Conservation (phyloP, 2,113 vertebrate species). For the Pandion haliaetus region DNA sequence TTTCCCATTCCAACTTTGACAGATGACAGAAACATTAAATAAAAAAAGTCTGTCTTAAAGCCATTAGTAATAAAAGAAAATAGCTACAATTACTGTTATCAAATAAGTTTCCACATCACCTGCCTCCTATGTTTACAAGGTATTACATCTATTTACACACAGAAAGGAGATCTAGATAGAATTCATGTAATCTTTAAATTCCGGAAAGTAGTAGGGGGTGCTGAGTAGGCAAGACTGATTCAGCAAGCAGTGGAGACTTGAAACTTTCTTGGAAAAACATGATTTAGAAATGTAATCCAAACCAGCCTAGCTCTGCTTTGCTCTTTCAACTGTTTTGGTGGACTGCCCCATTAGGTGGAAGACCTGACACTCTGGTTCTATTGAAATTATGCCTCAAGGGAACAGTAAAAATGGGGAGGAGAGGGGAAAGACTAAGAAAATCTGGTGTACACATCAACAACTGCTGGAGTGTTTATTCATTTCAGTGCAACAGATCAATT, state of each 20-base stretch:
- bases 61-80: neutral
- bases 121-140: neutral
- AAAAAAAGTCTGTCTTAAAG: neutral
- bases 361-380: neutral
- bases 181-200: neutral
- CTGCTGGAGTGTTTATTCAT: neutral
- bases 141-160: neutral
- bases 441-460: neutral
- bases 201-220: neutral
- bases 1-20: neutral
- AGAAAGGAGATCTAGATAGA: neutral
- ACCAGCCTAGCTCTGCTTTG: neutral
- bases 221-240: neutral
- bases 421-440: neutral
- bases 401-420: accelerated
- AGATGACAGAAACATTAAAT: neutral
- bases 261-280: neutral
- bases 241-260: neutral
- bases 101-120: neutral
- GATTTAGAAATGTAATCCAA: neutral
- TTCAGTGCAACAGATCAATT: neutral
- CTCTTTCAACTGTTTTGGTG: neutral
- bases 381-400: neutral
- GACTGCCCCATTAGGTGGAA: neutral
- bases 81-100: neutral